Percentiles rank a stretch among this genome's conserved stretches.
Conservation (phyloP, 1,140 invertebrate species). For the Ceratina calcarata region DNA sequence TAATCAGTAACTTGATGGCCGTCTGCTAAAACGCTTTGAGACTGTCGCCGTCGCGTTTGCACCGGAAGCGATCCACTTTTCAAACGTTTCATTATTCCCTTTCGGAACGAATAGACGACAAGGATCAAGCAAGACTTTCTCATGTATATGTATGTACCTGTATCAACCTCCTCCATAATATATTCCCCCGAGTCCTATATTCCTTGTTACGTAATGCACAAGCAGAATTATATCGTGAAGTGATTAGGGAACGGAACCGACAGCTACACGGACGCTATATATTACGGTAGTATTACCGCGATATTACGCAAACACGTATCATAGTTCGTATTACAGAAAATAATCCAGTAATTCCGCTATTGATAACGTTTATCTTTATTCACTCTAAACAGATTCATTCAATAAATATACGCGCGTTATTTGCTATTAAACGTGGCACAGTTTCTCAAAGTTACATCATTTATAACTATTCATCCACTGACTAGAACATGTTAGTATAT, state of each 20-base stretch:
- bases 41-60: background rate
- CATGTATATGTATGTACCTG: too few relatives aligned
- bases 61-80: background rate
- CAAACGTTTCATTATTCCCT: slow-evolving; percentile 8
- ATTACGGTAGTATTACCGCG: slow-evolving; percentile 5
- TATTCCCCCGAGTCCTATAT: background rate
- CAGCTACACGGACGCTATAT: background rate
- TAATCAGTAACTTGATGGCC: background rate
- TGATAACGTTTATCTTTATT: slow-evolving; percentile 6
- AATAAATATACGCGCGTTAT: background rate
- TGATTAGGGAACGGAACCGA: slow-evolving; percentile 11
- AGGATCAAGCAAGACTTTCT: slow-evolving; percentile 4
- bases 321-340: background rate
- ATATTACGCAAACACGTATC: background rate
- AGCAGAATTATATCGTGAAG: slow-evolving; percentile 33
- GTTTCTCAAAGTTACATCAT: too few relatives aligned
- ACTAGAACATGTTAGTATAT: too few relatives aligned
- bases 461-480: too few relatives aligned
- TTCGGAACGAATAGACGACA: background rate
- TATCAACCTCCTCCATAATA: background rate
- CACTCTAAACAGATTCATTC: slow-evolving; percentile 7
- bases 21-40: background rate
- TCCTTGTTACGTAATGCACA: slow-evolving; percentile 20
- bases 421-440: background rate
- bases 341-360: background rate